A percentile compares a stretch with the other conserved stretches of the same genome.
These are phyloP conservation scores for Microcebus jonahi DNA, from an alignment of 2,113 vertebrate species.

Conservation along the genomic window DNA sequence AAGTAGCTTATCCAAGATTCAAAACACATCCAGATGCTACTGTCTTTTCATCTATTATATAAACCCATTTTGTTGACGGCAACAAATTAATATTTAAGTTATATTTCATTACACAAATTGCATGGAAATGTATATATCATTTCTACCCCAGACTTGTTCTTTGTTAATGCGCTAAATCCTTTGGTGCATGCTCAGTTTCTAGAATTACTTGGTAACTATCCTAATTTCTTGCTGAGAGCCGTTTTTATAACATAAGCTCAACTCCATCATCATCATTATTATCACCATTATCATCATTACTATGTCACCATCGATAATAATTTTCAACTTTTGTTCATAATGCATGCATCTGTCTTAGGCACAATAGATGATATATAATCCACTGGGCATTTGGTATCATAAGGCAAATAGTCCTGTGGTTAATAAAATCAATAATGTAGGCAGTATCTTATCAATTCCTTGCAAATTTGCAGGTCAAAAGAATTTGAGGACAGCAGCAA, in stretches of 20 bases:
- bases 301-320: background rate
- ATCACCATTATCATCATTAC: background rate
- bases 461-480: background rate
- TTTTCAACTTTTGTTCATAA: background rate
- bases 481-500: background rate
- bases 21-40: background rate
- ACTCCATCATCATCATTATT: background rate
- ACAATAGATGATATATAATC: background rate
- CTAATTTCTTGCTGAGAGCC: background rate
- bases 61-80: background rate
- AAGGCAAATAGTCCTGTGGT: background rate
- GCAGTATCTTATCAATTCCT: background rate
- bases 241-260: background rate
- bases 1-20: background rate
- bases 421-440: background rate
- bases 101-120: background rate
- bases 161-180: background rate
- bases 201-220: background rate
- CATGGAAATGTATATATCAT: background rate
- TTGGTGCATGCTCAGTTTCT: background rate
- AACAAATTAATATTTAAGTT: conserved; percentile 1
- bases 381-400: background rate
- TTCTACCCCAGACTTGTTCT: background rate
- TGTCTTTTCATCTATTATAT: background rate
- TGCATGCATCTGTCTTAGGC: background rate